phyloP scores from a whole-genome alignment of 2,113 vertebrate species.

The Pelecanus crispus region DNA sequence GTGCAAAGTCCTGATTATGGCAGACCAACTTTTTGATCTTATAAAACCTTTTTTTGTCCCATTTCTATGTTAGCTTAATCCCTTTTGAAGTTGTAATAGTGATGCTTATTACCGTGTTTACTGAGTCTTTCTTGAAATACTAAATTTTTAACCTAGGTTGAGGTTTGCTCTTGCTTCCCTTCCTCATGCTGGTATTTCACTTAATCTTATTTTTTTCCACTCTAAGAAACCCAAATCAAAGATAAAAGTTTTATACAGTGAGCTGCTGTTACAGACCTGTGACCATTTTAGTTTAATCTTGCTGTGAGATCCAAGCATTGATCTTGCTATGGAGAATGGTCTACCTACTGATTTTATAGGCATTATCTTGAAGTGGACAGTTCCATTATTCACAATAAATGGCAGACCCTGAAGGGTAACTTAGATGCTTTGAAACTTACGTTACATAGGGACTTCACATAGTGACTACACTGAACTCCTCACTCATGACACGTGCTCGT shows the following conservation, averaged over 20 bases:
- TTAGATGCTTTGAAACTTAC: neutral
- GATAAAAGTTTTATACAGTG: neutral
- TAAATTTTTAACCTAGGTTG: neutral
- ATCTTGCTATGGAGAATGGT: neutral
- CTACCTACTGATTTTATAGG: neutral
- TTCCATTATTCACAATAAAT: neutral
- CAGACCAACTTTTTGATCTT: neutral
- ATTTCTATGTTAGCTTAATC: neutral
- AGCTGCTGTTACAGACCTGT: neutral
- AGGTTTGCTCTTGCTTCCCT: neutral
- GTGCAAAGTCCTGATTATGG: neutral
- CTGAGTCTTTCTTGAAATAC: neutral
- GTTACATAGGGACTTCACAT: neutral
- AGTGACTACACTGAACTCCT: neutral
- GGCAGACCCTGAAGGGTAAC: neutral
- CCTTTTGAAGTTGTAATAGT: neutral
- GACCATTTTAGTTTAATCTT: neutral
- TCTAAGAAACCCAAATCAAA: neutral
- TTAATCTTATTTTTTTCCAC: neutral
- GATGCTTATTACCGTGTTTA: neutral
- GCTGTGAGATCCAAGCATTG: neutral
- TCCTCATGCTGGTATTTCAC: neutral
- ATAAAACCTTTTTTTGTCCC: neutral
- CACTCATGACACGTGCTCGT: fast-evolving
- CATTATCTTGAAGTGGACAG: neutral